These are phyloP conservation scores for Xylocampa areola DNA, from an alignment of 2,888 invertebrate species.

Conservation along the genomic window DNA sequence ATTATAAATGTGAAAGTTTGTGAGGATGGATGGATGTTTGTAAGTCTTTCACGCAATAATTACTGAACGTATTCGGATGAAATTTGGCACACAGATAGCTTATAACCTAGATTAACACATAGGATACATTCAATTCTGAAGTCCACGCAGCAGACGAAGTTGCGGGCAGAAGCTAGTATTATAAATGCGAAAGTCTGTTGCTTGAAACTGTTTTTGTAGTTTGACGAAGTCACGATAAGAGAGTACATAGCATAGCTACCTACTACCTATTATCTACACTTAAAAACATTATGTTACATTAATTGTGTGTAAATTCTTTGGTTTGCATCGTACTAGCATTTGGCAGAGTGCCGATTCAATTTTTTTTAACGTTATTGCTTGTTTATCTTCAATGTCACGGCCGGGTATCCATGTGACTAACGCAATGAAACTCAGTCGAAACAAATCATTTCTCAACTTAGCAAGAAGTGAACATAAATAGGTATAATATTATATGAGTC, in stretches of 20 bases:
- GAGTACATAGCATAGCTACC: background rate
- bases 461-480: constrained; percentile 40
- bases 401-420: constrained; percentile 34
- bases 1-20: too few species aligned
- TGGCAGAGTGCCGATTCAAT: constrained; percentile 64
- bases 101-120: too few species aligned
- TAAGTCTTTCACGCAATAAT: too few species aligned
- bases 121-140: too few species aligned
- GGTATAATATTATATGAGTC: constrained; percentile 47
- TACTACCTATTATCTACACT: background rate
- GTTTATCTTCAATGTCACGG: constrained; percentile 65
- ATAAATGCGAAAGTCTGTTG: too few species aligned
- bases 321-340: constrained; percentile 43
- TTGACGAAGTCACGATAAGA: constrained; percentile 6
- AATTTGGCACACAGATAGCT: too few species aligned
- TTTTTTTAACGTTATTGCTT: constrained; percentile 57
- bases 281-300: constrained; percentile 10
- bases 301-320: constrained; percentile 28
- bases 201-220: constrained; percentile 11
- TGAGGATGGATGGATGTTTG: too few species aligned
- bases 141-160: too few species aligned
- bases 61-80: too few species aligned
- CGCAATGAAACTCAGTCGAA: constrained; percentile 29
- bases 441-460: constrained; percentile 49
- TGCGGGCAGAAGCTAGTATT: too few species aligned